These are phyloP conservation scores for Patiria miniata DNA, from an alignment of 35 echinoderm and acorn worm genomes.

Conservation along the genomic window DNA sequence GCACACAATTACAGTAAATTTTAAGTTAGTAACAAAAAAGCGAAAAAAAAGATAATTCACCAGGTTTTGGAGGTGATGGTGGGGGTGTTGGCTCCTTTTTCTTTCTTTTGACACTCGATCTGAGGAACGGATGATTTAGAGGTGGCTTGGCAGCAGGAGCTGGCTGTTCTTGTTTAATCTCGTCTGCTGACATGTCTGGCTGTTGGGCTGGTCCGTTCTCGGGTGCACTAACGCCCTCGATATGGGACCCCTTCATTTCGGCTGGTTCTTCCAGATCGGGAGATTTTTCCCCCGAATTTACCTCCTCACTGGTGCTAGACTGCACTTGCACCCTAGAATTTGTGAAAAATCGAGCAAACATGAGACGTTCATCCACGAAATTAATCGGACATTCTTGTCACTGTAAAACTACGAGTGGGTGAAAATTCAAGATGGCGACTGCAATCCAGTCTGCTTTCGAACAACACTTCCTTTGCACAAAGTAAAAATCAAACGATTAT, in stretches of 20 bases:
- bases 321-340: not conserved
- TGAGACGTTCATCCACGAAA: not conserved
- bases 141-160: not conserved
- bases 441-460: not conserved
- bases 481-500: no score
- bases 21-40: no score
- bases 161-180: not conserved
- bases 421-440: slow-evolving; percentile 53
- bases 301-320: not conserved
- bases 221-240: not conserved
- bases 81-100: slow-evolving; percentile 43
- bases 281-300: not conserved
- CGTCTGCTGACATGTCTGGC: not conserved
- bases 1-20: no score
- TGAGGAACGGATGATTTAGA: slow-evolving; percentile 34
- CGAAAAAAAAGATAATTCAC: not conserved
- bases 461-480: slow-evolving; percentile 20
- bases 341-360: not conserved
- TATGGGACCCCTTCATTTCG: slow-evolving; percentile 23
- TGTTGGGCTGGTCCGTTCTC: slow-evolving; percentile 6
- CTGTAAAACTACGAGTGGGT: not conserved
- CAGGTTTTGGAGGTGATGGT: slow-evolving; percentile 15
- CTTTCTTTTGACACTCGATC: slow-evolving; percentile 36
- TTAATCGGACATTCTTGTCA: not conserved
- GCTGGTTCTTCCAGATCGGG: not conserved